phyloP scores from a whole-genome alignment of 2,113 vertebrate genomes.

The Glaucidium brasilianum region DNA sequence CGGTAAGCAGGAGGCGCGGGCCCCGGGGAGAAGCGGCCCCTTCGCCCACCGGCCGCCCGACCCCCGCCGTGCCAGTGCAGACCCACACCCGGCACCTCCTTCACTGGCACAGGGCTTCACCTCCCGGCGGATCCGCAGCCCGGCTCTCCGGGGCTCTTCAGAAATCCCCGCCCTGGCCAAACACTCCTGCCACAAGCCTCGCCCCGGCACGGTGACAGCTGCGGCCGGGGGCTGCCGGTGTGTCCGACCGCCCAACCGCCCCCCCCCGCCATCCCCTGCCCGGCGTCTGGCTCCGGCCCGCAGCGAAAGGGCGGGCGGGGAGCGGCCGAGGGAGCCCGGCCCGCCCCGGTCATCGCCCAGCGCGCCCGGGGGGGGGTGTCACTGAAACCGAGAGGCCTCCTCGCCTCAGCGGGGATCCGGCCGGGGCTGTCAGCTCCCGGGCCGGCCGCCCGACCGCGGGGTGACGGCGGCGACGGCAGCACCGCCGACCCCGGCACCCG shows the following conservation, averaged over 20 bases:
- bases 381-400: neutral
- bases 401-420: neutral
- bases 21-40: rapidly evolving
- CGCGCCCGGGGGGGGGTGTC: too few species aligned
- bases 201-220: neutral
- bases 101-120: neutral
- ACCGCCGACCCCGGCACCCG: neutral
- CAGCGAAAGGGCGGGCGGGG: too few species aligned
- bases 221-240: neutral
- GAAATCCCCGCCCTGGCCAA: neutral
- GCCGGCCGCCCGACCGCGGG: neutral
- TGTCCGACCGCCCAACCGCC: too few species aligned
- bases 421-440: neutral
- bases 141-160: neutral
- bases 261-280: neutral
- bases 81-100: neutral
- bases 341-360: neutral
- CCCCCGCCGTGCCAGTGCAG: rapidly evolving
- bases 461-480: neutral
- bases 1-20: rapidly evolving
- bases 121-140: neutral
- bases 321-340: neutral
- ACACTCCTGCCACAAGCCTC: neutral
- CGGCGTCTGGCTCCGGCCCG: neutral
- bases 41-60: rapidly evolving